Evolutionary conservation across 2,797 vertebrate genomes (phyloP), one percentile per base, ranked within the genome.

Genomic region (Macroramphosus scolopax): DNA sequence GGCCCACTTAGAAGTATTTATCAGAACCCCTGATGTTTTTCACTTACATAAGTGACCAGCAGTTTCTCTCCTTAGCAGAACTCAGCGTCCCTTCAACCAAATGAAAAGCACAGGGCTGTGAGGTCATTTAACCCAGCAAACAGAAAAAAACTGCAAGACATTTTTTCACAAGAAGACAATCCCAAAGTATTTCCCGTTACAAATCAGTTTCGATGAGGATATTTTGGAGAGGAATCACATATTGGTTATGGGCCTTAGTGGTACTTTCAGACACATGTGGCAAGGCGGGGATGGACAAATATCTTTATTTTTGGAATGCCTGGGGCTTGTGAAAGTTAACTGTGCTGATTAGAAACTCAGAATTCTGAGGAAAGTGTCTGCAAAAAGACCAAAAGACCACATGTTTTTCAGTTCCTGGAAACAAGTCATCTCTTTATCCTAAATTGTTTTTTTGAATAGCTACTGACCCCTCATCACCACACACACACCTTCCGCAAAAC

Each of bases 151-250:
- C 88, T 91, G 91, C 80, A 83, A 87, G 82, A 81, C 80, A 90
- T 88, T 87, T 87, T 86, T 87, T 89, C 82, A 80, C 82, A 74
- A 85, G 62, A 73, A 89, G 77, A 88, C 82, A 73, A 82, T 88
- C 85, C 81, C 62, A 73, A 89, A 86, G 84, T 88, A 87, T 36
- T 91, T 89, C 90, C 89, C 86, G 87, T 77, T 89, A 80, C 83
- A 82, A 89, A 89, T 90, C 88, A 83, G 74, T 91, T 91, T 84
- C 80, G 78, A 88, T 87, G 87, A 90, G 88, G 88, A 89, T 81
- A 85, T 86, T 65, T 77, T 89, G 86, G 84, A 90, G 51, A 48
- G 39, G 61, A 77, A 79, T 91, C 88, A 88, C 77, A 88, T 83
- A 83, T 85, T 83, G 72, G 87, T 85, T 78, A 70, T 57, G 67